These are phyloP conservation scores for Sylvia borin DNA, from an alignment of 2,797 vertebrate genomes.

Conservation along the genomic window DNA sequence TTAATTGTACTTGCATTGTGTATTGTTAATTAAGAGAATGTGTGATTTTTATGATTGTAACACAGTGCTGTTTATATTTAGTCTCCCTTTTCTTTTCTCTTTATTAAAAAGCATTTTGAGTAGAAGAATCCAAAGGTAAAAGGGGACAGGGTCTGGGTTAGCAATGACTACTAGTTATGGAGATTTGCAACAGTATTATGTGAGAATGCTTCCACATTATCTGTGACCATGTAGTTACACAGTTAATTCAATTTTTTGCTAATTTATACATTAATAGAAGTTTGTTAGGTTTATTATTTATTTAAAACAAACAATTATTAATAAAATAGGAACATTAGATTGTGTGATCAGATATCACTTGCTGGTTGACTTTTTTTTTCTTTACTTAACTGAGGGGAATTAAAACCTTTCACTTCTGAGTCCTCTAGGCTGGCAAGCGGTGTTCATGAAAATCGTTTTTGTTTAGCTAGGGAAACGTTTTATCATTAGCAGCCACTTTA, in stretches of 20 bases:
- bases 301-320: not conserved
- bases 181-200: not conserved
- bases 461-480: not conserved
- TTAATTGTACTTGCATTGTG: not conserved
- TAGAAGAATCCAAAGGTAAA: not conserved
- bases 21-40: not conserved
- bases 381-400: not conserved
- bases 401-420: not conserved
- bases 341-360: not conserved
- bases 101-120: not conserved
- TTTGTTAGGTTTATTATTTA: not conserved
- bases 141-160: not conserved
- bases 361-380: not conserved
- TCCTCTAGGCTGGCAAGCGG: not conserved
- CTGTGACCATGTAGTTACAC: not conserved
- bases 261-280: not conserved
- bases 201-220: not conserved
- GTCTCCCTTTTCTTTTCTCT: not conserved
- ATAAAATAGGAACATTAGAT: not conserved
- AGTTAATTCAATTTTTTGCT: not conserved
- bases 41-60: not conserved
- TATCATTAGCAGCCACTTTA: not conserved
- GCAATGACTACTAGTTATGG: not conserved
- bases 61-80: not conserved
- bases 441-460: not conserved